Evolutionary conservation across 2,888 invertebrate species (phyloP), one percentile per base, ranked within the genome.

Genomic region (Nomada fucata): DNA sequence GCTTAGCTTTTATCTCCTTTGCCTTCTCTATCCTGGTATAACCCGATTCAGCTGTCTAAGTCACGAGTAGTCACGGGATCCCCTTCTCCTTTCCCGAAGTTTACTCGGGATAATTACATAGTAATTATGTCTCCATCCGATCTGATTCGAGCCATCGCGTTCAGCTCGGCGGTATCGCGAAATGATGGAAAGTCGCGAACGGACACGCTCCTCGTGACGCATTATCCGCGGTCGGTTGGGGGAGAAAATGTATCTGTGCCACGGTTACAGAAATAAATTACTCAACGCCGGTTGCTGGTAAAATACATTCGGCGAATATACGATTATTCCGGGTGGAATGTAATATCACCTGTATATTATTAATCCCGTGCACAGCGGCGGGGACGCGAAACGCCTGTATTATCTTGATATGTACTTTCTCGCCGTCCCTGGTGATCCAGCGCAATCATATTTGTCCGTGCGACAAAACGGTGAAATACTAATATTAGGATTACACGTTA

Each of bases 101-200:
- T 82, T 63, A 59, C 72, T 63, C 61, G 63, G 60, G 71, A 88
- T 84, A 87, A 87, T 87, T 88, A 88, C 82, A 57, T 29, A 55
- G 73, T 61, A n/a, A 75, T 74, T 71, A 73, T 68, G 67, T 67
- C 15, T 53, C 18, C 11, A 26, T 18, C 23, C 61, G 72, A 81
- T 59, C 60, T 71, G 47, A 61, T 59, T 44, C 47, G 13, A 1
- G 13, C 1, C 50, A 20, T 26, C 57, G 20, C 68, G 52, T 67
- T 80, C 50, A 53, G 59, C 64, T 82, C 47, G 47, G 47, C 47
- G 13, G 11, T 3, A 10, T 4, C 18, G 44, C 42, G 18, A 65
- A 76, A 55, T 18, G 47, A 29, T 13, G 23, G 9, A 29, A 23
- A 47, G n/a, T 42, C 23, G 63, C 26, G 70, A 42, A 29, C 42